Base-by-base conservation (phyloP, 1,140 invertebrate genomes). In the Drosophila ficusphila region DNA sequence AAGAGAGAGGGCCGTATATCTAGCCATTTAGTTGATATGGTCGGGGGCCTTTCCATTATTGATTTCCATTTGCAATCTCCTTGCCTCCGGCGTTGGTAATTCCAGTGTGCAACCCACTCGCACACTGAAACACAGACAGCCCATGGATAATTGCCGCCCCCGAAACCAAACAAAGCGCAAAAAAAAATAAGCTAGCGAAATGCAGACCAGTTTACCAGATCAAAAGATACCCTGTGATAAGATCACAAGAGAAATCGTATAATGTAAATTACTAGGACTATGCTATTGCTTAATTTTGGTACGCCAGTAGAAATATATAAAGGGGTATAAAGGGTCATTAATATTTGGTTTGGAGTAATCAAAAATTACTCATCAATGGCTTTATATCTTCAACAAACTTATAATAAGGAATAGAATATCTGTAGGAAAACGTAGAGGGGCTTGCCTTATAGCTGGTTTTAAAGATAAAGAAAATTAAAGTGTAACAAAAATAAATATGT, bases 21-120 rank as follows among this genome's bases (percentile, higher is more conserved):
- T 31, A 18, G 27, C 53, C n/a, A n/a, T n/a, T n/a, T 42, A 60
- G 19, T 69, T 42, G 65, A 64, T 76, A 71, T 64, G 52, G 23
- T 14, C 33, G 34, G 34, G 38, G 61, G 69, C 38, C 53, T 58
- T 81, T 70, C 47, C 76, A 82, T 82, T 81, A 81, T 81, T 81
- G 78, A 81, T 81, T 81, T 81, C 56, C 77, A 81, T 81, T 81
- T 72, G 39, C 65, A 57, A 60, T 68, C 64, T 68, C 36, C 49
- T 39, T 67, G 27, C 60, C 54, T 23, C 31, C 16, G 44, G 44
- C 60, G 54, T 46, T 64, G 60, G 60, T 61, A 64, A 38, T 78
- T 57, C 53, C 76, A 69, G 41, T 36, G 21, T 23, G 54, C 54
- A 31, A 52, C 42, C 31, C 29, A 33, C 33, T 46, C 67, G 42